Conservation (phyloP, 1,140 invertebrate genomes). For the Sogatella furcifera region DNA sequence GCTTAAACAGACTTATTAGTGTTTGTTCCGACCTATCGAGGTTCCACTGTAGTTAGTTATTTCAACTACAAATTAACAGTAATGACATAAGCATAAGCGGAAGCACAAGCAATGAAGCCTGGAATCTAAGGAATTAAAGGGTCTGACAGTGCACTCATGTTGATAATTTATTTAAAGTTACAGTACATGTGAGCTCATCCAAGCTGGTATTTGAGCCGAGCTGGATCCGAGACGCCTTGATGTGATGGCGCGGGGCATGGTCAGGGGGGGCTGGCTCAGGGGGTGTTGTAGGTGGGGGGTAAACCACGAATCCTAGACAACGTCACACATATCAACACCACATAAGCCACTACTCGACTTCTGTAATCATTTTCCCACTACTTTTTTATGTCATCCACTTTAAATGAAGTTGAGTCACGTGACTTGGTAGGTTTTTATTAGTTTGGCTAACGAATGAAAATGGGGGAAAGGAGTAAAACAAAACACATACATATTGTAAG, state of each 20-base stretch:
- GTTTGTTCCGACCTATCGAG: conserved; percentile 15
- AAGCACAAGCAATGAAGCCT: conserved; percentile 7
- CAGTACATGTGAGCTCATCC: conserved; percentile 50
- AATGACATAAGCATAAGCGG: not conserved
- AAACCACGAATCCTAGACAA: conserved; percentile 60
- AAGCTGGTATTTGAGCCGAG: conserved; percentile 51
- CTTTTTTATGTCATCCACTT: too few species aligned
- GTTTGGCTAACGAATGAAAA: too few species aligned
- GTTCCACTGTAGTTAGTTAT: conserved; percentile 11
- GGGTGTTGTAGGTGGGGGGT: conserved; percentile 66
- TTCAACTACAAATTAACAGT: not conserved
- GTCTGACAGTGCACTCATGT: too few species aligned
- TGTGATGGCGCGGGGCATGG: conserved; percentile 35
- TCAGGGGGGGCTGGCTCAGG: conserved; percentile 72
- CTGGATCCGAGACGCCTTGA: conserved; percentile 35
- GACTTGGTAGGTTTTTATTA: too few species aligned
- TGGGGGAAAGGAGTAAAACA: too few species aligned
- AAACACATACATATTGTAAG: too few species aligned
- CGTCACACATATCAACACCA: not conserved
- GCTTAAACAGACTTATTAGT: too few species aligned
- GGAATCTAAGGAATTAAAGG: too few species aligned
- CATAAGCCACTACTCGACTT: too few species aligned
- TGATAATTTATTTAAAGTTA: conserved; percentile 5
- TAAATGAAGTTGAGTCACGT: too few species aligned
- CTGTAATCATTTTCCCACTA: too few species aligned